Evolutionary conservation across 2,888 invertebrate genomes (phyloP), one percentile per base, ranked within the genome.

Genomic region (Scrobipalpa costella): DNA sequence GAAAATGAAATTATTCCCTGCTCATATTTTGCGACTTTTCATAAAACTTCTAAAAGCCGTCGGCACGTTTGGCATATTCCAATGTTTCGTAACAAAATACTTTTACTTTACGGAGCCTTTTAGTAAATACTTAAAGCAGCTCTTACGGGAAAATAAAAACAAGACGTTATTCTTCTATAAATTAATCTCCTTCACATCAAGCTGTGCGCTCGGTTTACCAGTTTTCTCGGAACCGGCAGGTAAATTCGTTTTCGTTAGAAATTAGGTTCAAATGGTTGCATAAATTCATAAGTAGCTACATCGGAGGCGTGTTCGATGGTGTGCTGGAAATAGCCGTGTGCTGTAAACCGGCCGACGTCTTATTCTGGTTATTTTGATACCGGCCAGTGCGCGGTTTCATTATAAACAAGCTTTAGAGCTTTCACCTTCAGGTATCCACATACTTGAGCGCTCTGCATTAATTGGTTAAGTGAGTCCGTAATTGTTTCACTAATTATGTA

Each of bases 261-360:
- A 81, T 80, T 78, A 78, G 73, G 73, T 69, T 74, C 73, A 77
- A 81, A 81, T 79, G 72, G 73, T 77, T 80, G 75, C 80, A 83
- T 85, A 84, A 83, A 84, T 81, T 78, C 76, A 77, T 83, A 78
- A 81, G 79, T 79, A 77, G 79, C 79, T 79, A n/a, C 27, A 27
- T 83, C n/a, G 81, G 81, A 76, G 80, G 72, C 66, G 74, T 78
- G 81, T 79, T 82, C 80, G 83, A 85, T 82, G 79, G 76, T 75
- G 78, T 75, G 82, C 78, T 84, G 74, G 75, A 89, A 89, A 90
- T 89, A 90, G 85, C 80, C 71, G 76, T 15, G 77, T 70, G 9
- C 58, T n/a, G 82, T 79, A 80, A 82, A 83, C 78, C 79, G 81
- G 79, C 81, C 79, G 80, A 85, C 84, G 81, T 84, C 83, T 87